Evolutionary conservation across 2,113 vertebrate species (phyloP), one percentile per base, ranked within the genome.

Genomic region (Chaetodon trifascialis): DNA sequence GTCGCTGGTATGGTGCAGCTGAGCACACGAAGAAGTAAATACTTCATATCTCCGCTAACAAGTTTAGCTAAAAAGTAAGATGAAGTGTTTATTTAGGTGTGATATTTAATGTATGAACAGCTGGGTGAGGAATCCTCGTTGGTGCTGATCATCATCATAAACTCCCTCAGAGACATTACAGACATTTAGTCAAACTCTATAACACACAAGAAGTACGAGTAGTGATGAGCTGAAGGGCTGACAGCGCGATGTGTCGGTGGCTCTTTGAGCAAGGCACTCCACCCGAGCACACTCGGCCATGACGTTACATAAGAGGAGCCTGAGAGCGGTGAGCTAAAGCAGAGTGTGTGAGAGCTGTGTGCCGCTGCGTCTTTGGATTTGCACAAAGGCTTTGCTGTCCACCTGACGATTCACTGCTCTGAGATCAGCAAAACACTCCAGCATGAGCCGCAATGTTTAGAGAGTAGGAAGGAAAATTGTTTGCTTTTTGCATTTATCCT

Each of bases 301-400:
- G 21, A 2, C 17, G 62, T 86, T 77, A 72, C 10, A 9, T 60
- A 62, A 85, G 67, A 76, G 52, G 36, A 23, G 36, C 44, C 4
- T 17, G 1, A 63, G 4, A n/a, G 30, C 38, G 6, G 59, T n/a
- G 4, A 70, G 38, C 10, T 42, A 11, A 66, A 44, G 51, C 73
- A 56, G 44, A 4, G 21, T 14, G 21, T 49, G 44, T 30, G 54
- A 68, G 60, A 76, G 36, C 46, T 72, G 67, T 15, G 30, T 42
- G 30, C 11, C 60, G 42, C 10, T 34, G 46, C 47, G 38, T n/a
- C 34, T 46, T 36, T 25, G 58, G 52, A 51, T 72, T 72, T 56
- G 56, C 21, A 73, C 21, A n/a, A 11, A 30, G 9, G 1, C 54
- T 56, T 58, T n/a, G 9, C 30, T 3, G 54, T 49, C 38, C 52